These are phyloP conservation scores for Graphium colonna DNA, from an alignment of 2,888 invertebrate genomes.

Conservation along the genomic window DNA sequence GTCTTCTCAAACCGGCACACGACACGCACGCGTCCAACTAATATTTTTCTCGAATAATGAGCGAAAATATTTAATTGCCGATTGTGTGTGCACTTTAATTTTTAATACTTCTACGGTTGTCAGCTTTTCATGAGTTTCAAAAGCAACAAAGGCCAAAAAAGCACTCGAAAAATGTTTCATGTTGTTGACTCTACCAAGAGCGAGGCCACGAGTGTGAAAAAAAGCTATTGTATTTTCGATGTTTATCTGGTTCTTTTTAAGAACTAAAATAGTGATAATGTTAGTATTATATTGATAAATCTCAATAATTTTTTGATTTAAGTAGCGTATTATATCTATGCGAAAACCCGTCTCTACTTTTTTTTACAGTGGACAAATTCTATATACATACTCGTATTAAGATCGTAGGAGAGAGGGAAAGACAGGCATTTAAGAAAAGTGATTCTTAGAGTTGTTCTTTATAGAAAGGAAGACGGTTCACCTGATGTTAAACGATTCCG, in stretches of 20 bases:
- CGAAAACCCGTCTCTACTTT: too few species aligned
- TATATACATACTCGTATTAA: too few species aligned
- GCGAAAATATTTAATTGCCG: conserved; percentile 65
- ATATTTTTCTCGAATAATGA: conserved; percentile 41
- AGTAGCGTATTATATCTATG: too few species aligned
- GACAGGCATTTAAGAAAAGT: too few species aligned
- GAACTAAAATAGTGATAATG: neutral
- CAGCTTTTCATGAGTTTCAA: conserved; percentile 1
- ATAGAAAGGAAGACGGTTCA: too few species aligned
- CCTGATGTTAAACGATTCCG: too few species aligned
- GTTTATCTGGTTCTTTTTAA: neutral
- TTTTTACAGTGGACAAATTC: too few species aligned
- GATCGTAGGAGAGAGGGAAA: too few species aligned
- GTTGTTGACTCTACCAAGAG: neutral
- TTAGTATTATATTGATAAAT: neutral
- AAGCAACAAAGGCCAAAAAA: conserved; percentile 3
- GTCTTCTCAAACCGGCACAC: conserved; percentile 33
- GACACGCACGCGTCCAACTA: conserved; percentile 17
- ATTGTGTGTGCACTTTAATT: conserved; percentile 46
- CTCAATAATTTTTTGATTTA: neutral
- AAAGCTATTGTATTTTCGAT: neutral
- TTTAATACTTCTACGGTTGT: conserved; percentile 22
- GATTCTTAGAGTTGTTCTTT: too few species aligned
- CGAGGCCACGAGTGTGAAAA: neutral
- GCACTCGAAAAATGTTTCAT: neutral